Evolutionary conservation across 2,888 invertebrate genomes (phyloP), one percentile per base, ranked within the genome.

Genomic region (Corbicula japonica): DNA sequence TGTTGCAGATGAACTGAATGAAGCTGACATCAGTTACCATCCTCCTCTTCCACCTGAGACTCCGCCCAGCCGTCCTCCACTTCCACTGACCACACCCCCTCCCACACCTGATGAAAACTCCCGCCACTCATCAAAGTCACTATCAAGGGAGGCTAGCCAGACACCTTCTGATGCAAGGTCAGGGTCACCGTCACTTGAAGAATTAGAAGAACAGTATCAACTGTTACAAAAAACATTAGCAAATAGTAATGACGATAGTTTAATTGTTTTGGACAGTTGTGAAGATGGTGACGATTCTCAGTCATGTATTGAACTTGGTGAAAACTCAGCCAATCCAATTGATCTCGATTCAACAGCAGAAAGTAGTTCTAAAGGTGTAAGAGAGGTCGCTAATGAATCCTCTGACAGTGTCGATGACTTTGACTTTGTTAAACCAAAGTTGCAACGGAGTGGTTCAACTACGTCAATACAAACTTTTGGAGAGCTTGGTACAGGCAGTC

Each of bases 121-220:
- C 1, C 62, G 54, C 5, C 65, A 63, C 18, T 76, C 75, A 5
- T 73, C 69, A 2, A 66, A 62, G 48, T 50, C 48, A 41, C 58
- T 63, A 0, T 61, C 69, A 0, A 70, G 80, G 28, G 74, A 80
- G 63, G 52, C 74, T 12, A 84, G 76, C 54, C 70, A 62, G 18
- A 34, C 68, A 21, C 48, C 75, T 15, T 80, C 79, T 12, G 66
- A 75, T 52, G 58, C n/a, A 21, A 30, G 77, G 50, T 76, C 73
- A 26, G 38, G 34, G 23, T 85, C 86, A n/a, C 89, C 89, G 0
- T 94, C 95, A 35, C 91, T 96, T 8, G 94, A 94, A n/a, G 96
- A 96, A 84, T 94, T 97, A 65, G 96, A 96, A 92, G 95, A 94
- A 41, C 95, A 96, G 89, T 97, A 97, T 91, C 94, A 94, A 54